Evolutionary conservation across 2,888 invertebrate species (phyloP).

Genomic region (Augochlorella aurata): DNA sequence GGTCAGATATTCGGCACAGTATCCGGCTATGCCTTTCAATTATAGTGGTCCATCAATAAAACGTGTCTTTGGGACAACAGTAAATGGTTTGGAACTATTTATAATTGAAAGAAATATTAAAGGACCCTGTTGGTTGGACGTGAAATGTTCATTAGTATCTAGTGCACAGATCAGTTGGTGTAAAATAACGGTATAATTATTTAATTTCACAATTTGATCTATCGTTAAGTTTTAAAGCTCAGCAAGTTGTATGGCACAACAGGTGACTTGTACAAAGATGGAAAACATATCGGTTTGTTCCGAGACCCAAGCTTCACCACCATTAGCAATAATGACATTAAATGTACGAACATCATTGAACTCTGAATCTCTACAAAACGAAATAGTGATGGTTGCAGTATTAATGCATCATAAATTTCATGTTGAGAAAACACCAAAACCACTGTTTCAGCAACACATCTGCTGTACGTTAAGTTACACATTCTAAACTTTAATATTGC

Average conservation of each 20-base stretch:
- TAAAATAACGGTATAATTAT: slow-evolving; percentile 53
- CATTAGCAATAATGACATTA: slow-evolving; percentile 89
- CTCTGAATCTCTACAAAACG: slow-evolving; percentile 90
- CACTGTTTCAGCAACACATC: slow-evolving; percentile 93
- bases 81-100: slow-evolving; percentile 93
- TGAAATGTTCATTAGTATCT: slow-evolving; percentile 86
- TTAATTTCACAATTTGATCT: neutral
- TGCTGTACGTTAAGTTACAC: slow-evolving; percentile 86
- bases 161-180: slow-evolving; percentile 92
- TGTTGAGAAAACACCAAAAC: slow-evolving; percentile 91
- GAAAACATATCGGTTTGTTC: slow-evolving; percentile 86
- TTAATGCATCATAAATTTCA: slow-evolving; percentile 90
- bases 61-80: slow-evolving; percentile 93
- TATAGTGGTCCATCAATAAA: slow-evolving; percentile 90
- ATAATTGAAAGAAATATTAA: slow-evolving; percentile 95
- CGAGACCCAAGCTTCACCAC: slow-evolving; percentile 85
- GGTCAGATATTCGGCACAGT: slow-evolving; percentile 91
- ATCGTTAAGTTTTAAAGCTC: slow-evolving; percentile 5
- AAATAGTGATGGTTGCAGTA: slow-evolving; percentile 93
- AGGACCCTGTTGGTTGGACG: slow-evolving; percentile 98
- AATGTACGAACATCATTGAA: slow-evolving; percentile 89
- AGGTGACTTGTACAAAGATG: slow-evolving; percentile 84
- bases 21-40: slow-evolving; percentile 83
- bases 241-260: slow-evolving; percentile 20
- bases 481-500: neutral